phyloP scores from a whole-genome alignment of 2,888 invertebrate genomes.

The Rhodophaea formosa region DNA sequence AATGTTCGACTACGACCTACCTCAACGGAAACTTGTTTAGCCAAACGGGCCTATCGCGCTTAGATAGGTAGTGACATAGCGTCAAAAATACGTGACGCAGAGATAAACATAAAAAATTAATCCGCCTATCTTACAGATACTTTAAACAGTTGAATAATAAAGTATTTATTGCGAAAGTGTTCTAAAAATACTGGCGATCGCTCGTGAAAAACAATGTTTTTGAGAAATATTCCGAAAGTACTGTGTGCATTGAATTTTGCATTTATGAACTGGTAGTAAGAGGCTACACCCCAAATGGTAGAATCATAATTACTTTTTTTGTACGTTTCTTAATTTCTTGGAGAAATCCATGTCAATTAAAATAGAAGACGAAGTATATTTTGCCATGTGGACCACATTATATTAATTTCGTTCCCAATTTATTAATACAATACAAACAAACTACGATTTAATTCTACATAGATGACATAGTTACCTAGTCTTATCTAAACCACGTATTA shows the following conservation, averaged over 20 bases:
- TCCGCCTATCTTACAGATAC: neutral
- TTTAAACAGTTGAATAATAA: constrained; percentile 10
- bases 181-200: neutral
- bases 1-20: constrained; percentile 20
- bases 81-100: neutral
- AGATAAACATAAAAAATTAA: neutral
- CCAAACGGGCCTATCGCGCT: neutral
- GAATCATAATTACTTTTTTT: too few relatives aligned
- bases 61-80: neutral
- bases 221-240: neutral
- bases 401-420: too few relatives aligned
- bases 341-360: too few relatives aligned
- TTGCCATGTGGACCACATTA: too few relatives aligned
- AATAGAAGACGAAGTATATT: too few relatives aligned
- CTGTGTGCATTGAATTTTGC: neutral
- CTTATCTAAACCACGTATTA: too few relatives aligned
- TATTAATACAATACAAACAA: too few relatives aligned
- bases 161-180: constrained; percentile 1
- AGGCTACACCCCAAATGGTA: neutral
- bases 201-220: constrained; percentile 1
- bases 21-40: constrained; percentile 6
- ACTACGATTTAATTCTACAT: too few relatives aligned
- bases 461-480: too few relatives aligned
- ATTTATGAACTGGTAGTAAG: neutral
- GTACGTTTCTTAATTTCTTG: too few relatives aligned